phyloP scores from a whole-genome alignment of 2,113 vertebrate genomes.

The Ophthalmolycus amberensis region DNA sequence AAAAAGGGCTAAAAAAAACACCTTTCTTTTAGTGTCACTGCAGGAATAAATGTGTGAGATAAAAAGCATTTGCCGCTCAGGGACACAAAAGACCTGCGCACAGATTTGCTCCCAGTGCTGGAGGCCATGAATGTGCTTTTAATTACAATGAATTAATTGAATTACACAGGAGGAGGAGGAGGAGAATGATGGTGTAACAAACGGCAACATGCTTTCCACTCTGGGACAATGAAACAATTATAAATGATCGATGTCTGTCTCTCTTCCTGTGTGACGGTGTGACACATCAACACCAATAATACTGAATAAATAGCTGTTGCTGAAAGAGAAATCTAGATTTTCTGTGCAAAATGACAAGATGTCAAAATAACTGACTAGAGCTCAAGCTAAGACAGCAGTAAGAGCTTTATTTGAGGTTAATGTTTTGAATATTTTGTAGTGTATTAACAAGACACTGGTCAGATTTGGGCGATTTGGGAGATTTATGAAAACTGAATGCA shows the following conservation, averaged over 20 bases:
- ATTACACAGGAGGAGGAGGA: not conserved
- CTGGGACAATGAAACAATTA: not conserved
- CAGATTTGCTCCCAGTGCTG: not conserved
- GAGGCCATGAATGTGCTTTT: slow-evolving; percentile 7
- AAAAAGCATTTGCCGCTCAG: not conserved
- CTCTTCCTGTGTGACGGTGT: not conserved
- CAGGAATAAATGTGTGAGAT: not conserved
- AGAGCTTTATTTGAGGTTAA: not conserved
- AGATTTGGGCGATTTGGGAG: not conserved
- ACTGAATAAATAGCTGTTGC: not conserved
- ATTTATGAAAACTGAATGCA: not conserved
- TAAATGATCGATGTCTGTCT: not conserved
- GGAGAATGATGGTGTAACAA: not conserved
- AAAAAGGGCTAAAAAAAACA: not conserved
- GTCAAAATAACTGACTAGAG: not conserved
- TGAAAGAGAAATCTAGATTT: not conserved
- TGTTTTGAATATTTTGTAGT: not conserved
- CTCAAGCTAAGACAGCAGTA: not conserved
- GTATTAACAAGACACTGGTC: not conserved
- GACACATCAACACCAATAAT: not conserved
- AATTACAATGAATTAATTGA: not conserved
- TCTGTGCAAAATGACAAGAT: not conserved
- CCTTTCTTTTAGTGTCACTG: not conserved
- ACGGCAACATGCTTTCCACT: not conserved
- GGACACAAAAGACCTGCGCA: not conserved